Evolutionary conservation across 2,797 vertebrate species (phyloP).

Genomic region (Poeciliopsis paucimaculata): DNA sequence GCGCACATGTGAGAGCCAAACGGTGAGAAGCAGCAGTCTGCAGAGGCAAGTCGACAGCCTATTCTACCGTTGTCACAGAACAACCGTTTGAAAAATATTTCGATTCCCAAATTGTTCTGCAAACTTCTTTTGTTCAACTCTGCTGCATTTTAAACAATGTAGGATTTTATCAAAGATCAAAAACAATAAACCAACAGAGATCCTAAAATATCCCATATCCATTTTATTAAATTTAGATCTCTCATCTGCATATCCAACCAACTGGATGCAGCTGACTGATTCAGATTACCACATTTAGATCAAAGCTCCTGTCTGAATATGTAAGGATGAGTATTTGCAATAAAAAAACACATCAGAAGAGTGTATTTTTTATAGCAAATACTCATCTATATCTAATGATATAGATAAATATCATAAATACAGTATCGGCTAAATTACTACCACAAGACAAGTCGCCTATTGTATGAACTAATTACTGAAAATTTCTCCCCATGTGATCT

Average conservation of each 20-base stretch:
- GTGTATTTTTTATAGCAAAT: background rate
- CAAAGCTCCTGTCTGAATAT: constrained; percentile 26
- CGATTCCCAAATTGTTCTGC: background rate
- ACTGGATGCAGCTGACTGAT: constrained; percentile 20
- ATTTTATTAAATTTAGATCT: constrained; percentile 17
- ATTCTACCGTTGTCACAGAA: constrained; percentile 3
- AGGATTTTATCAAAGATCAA: background rate
- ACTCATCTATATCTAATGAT: no score
- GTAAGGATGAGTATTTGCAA: constrained; percentile 39
- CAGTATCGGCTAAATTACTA: background rate
- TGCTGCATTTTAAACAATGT: background rate
- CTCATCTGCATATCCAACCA: constrained; percentile 10
- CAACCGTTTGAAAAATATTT: constrained; percentile 7
- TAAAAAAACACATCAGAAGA: background rate
- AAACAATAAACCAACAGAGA: background rate
- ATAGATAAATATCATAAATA: background rate
- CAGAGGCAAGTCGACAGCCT: constrained; percentile 8
- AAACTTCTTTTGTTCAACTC: background rate
- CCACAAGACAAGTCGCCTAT: background rate
- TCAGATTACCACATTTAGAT: constrained; percentile 44
- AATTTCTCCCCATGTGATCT: no score
- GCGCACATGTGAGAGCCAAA: constrained; percentile 1
- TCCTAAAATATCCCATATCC: constrained; percentile 16
- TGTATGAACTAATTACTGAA: no score
- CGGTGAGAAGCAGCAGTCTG: constrained; percentile 9